These are phyloP conservation scores for Eurystomus gularis DNA, from an alignment of 2,113 vertebrate genomes.

Conservation along the genomic window DNA sequence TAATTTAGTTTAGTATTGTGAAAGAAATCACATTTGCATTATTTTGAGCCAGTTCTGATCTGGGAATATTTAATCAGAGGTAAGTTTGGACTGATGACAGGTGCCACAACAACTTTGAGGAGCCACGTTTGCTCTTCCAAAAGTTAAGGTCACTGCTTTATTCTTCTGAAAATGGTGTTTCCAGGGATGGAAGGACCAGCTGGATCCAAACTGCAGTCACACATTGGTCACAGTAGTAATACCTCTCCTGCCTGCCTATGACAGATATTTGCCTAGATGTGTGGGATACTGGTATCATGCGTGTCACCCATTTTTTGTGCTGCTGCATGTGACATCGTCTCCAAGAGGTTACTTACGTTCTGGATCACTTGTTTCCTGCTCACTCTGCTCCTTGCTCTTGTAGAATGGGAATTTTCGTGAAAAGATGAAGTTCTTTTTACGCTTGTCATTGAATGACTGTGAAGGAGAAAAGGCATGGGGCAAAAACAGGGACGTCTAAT, in stretches of 20 bases:
- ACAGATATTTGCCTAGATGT: slow-evolving; percentile 71
- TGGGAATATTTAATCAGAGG: neutral
- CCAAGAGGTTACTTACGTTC: slow-evolving; percentile 93
- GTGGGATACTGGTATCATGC: slow-evolving; percentile 67
- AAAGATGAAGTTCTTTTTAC: slow-evolving; percentile 99
- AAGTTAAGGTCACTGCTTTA: slow-evolving; percentile 35
- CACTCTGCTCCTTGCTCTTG: slow-evolving; percentile 98
- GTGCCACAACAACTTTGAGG: neutral
- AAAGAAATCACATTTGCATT: neutral
- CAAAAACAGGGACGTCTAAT: slow-evolving; percentile 93
- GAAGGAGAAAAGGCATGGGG: slow-evolving; percentile 96
- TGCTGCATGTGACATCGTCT: slow-evolving; percentile 79
- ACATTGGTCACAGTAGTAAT: slow-evolving; percentile 83
- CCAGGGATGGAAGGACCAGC: slow-evolving; percentile 3
- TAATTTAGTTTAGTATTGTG: neutral
- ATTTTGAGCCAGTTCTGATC: neutral
- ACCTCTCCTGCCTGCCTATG: slow-evolving; percentile 76
- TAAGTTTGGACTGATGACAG: neutral
- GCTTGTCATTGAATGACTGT: slow-evolving; percentile 99
- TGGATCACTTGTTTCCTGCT: slow-evolving; percentile 95
- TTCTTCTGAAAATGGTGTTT: neutral
- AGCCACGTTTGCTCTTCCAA: neutral
- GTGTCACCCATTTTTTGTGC: slow-evolving; percentile 73
- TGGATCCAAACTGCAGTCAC: slow-evolving; percentile 82
- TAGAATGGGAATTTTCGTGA: slow-evolving; percentile 99